Base-by-base conservation (phyloP, 2,797 vertebrate species). In the Coilia nasus region DNA sequence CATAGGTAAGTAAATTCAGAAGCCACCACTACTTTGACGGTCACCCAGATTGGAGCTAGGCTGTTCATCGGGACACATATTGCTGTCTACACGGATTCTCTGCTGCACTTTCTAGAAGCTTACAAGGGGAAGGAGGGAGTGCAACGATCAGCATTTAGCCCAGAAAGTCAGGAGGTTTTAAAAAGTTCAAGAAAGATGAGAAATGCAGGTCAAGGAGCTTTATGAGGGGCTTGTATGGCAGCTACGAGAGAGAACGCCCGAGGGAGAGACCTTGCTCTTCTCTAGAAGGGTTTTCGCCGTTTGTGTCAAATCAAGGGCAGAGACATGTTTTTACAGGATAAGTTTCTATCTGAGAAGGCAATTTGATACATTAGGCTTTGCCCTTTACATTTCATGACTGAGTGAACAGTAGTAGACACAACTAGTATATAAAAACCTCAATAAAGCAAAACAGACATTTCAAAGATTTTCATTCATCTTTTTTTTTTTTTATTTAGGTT, bases 401-500 rank as follows among this genome's bases (percentile, higher is more conserved):
- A 41, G 67, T 75, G 31, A 75, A 14, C 67, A 35, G 25, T 31
- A 31, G 64, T 14, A 31, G 11, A 14, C 28, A 5, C 12, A 71
- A 25, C 5, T 67, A 83, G 3, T 17, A 82, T 47, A 81, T 31
- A 31, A 46, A 21, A 64, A 17, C 71, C 75, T 2, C 75, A 7
- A 89, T 89, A 91, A 93, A 83, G n/a, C n/a, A n/a, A 89, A 90
- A 90, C 84, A 92, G 89, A 56, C 90, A 88, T 88, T 88, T 86
- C 85, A 89, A 88, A 94, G 89, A 88, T 90, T 89, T 87, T 94
- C 95, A 94, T 95, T 94, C 94, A 95, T 96, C 95, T 96, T 93
- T 95, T 93, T 94, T 94, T 94, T 96, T 96, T 96, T 47, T n/a
- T n/a, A 96, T 96, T 96, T 91, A 90, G 94, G 93, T 94, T 95